These are phyloP conservation scores for Phocides pigmalion DNA, from an alignment of 1,140 invertebrate species.

Conservation along the genomic window DNA sequence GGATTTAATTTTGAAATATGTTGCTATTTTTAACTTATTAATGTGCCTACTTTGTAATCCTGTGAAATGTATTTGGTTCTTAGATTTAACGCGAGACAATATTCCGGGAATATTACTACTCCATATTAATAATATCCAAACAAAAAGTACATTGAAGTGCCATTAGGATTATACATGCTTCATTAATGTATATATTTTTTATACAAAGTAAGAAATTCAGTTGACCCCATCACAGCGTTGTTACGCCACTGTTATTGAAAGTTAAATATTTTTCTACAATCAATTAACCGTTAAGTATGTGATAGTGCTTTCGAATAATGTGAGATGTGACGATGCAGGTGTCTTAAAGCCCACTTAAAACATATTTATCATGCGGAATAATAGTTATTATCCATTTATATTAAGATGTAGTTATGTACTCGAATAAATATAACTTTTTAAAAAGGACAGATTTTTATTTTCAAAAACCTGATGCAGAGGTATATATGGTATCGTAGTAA, in stretches of 20 bases:
- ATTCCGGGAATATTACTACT: not conserved
- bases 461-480: not conserved
- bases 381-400: conserved; percentile 82
- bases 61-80: not conserved
- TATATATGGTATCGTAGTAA: too few relatives aligned
- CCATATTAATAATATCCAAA: conserved; percentile 35
- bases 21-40: too few relatives aligned
- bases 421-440: conserved; percentile 84
- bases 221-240: conserved; percentile 57
- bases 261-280: conserved; percentile 74
- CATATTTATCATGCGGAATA: conserved; percentile 80
- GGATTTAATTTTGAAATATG: too few relatives aligned
- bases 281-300: conserved; percentile 68
- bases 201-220: conserved; percentile 48
- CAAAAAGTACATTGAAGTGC: conserved; percentile 67
- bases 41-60: not conserved
- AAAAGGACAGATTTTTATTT: conserved; percentile 52
- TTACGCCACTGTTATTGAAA: conserved; percentile 61
- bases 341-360: conserved; percentile 79
- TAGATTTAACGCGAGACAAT: not conserved
- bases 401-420: conserved; percentile 85
- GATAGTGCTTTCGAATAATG: conserved; percentile 71
- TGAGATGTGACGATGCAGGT: conserved; percentile 64
- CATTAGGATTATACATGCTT: conserved; percentile 46
- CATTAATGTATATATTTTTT: conserved; percentile 47